Base-by-base conservation (phyloP, 2,888 invertebrate genomes). In the Oligia strigilis region DNA sequence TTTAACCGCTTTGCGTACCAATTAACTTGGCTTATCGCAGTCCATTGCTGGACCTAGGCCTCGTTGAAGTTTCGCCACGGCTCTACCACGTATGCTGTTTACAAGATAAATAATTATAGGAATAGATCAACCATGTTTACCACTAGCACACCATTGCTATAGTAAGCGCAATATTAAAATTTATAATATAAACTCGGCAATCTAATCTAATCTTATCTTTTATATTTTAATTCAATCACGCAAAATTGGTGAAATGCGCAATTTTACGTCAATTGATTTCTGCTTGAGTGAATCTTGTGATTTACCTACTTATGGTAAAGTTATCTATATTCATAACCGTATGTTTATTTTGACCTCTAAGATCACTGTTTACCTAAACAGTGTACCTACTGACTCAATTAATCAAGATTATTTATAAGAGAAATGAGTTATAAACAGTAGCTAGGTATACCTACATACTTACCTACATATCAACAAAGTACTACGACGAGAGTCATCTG, bases 291-390 rank as follows among this genome's bases (percentile, higher is more conserved):
- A 62, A 46, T 23, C 36, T 69, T 49, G 40, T 69, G 36, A 62
- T 29, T n/a, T 58, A 8, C 5, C 19, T 58, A 36, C 14, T 55
- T 67, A 52, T 36, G 49, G 49, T 65, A 46, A 73, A 66, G 43
- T 73, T 46, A 29, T 49, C 11, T 55, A 3, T 43, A 29, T 62
- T 65, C 14, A 55, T 72, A 65, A 58, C 17, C 17, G 11, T 36
- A 67, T 72, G 49, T 67, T 84, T 71, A 62, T 55, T 66, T 60
- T 78, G 79, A 81, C 82, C 83, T 83, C 52, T 76, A 81, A 72
- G 65, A 66, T 40, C 52, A 46, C 62, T 60, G 69, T 64, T 46
- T 72, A 72, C 36, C 3, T 58, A n/a, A 46, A 36, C 9, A 58
- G 6, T 67, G 60, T 17, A 46, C 49, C 36, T 55, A 60, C 14